phyloP scores from a whole-genome alignment of 2,797 vertebrate genomes.

The Oreochromis mossambicus region DNA sequence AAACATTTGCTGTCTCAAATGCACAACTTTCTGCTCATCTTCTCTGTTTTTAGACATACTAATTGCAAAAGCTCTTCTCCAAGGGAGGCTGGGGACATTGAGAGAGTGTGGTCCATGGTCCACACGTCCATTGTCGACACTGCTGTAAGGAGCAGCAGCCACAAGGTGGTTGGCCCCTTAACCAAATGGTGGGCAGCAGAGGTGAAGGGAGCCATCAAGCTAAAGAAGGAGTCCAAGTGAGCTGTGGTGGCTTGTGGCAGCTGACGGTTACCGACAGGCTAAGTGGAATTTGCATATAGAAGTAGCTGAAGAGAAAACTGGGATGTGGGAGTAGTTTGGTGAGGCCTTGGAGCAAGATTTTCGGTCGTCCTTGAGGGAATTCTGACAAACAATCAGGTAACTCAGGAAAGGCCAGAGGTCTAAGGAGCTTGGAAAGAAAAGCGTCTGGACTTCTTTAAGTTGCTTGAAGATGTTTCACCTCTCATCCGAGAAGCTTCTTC shows the following conservation, averaged over 20 bases:
- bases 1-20: not conserved
- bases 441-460: not conserved
- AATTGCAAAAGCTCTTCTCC: not conserved
- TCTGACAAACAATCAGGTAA: not conserved
- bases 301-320: not conserved
- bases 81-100: not conserved
- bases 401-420: not conserved
- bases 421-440: not conserved
- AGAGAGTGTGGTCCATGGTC: not conserved
- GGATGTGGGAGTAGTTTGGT: not conserved
- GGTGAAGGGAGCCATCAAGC: not conserved
- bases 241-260: not conserved
- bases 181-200: not conserved
- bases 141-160: not conserved
- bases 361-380: not conserved
- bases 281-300: not conserved
- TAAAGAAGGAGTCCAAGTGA: not conserved
- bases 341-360: not conserved
- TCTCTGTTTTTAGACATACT: not conserved
- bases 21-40: not conserved
- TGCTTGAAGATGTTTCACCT: not conserved
- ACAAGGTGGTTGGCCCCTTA: not conserved
- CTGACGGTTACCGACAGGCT: not conserved
- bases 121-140: fast-evolving
- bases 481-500: fast-evolving